Base-by-base conservation (phyloP, 64 coral and sea anemone genomes). In the Cladopsammia gracilis region DNA sequence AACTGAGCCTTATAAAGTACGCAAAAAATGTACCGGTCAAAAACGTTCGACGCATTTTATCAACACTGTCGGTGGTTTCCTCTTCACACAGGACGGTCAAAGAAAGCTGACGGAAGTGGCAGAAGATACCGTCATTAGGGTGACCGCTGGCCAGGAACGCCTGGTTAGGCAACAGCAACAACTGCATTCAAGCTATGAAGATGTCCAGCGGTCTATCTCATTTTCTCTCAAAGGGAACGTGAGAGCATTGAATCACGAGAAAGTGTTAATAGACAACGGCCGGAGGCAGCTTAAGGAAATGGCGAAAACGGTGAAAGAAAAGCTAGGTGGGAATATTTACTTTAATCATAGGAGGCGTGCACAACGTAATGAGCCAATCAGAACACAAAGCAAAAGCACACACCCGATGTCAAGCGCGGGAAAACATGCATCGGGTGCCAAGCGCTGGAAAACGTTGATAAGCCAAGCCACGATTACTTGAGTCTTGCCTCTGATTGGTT, bases 131-230 rank as follows among this genome's bases (percentile, higher is more conserved):
- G 88, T 98, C 2, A 77, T 79, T 7, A 90, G 58, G 22, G 74
- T 98, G 7, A 96, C 88, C 70, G 88, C 94, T 90, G 97, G 97
- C 1, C 97, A 98, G 23, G 91, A 94, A 24, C 82, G 90, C 14
- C 84, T 98, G 1, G 26, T 96, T 20, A 76, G 64, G n/a, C 94
- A 98, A 24, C 97, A 98, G 64, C 83, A 20, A 16, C 86, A 58
- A 26, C 69, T 98, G 14, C 92, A 93, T 10, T 59, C 53, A 7
- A 90, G 51, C 19, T 95, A 96, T 34, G 53, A 87, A 44, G 62
- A 79, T 79, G 89, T 92, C 10, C 94, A 98, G 34, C 82, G 90
- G 34, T 75, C 87, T 3, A 90, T 98, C 61, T 74, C 94, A 4
- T 78, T 50, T 22, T 87, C 73, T 25, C 45, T 98, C 7, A 79